Evolutionary conservation across 1,140 invertebrate genomes (phyloP), one percentile per base, ranked within the genome.

Genomic region (Drosophila sp.): DNA sequence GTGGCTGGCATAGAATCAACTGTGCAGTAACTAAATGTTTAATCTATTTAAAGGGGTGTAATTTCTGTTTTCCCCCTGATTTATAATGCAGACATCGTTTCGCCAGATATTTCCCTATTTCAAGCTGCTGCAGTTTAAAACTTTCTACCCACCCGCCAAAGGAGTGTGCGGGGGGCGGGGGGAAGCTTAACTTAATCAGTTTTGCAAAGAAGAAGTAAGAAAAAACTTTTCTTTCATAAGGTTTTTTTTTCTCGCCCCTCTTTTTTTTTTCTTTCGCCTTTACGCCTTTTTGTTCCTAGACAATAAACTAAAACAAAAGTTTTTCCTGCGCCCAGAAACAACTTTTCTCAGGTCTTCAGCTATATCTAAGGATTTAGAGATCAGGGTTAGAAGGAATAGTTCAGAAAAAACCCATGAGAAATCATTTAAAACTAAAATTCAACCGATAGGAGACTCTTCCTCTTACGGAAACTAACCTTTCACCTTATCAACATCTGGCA

Each of bases 301-400:
- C 82, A 86, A 82, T 82, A 86, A 86, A 86, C 79, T 87, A 82
- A 87, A 76, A 87, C 76, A 82, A 86, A 86, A 87, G 76, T 86
- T 87, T 79, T 5, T 27, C 47, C 64, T 25, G 44, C 44, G 44
- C 44, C 44, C 50, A 64, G 66, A 79, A 79, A 86, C 83, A 86
- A 83, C 47, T 79, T 85, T 75, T 63, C 2, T 38, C 27, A 6
- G 11, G 30, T 32, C 17, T 17, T 58, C 38, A 58, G 17, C 4
- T 5, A 58, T 58, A 38, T 35, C 32, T 23, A 23, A 38, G 32
- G 33, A 25, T 35, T 58, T 58, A 58, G 56, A 50, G 44, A 50
- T 50, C 44, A 50, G 7, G 8, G 6, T 23, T 27, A 50, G 25
- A 23, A 23, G 4, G n/a, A 50, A 10, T 8, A 27, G 6, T 2